Base-by-base conservation (phyloP, 2,888 invertebrate species). In the Microctonus hyperodae region DNA sequence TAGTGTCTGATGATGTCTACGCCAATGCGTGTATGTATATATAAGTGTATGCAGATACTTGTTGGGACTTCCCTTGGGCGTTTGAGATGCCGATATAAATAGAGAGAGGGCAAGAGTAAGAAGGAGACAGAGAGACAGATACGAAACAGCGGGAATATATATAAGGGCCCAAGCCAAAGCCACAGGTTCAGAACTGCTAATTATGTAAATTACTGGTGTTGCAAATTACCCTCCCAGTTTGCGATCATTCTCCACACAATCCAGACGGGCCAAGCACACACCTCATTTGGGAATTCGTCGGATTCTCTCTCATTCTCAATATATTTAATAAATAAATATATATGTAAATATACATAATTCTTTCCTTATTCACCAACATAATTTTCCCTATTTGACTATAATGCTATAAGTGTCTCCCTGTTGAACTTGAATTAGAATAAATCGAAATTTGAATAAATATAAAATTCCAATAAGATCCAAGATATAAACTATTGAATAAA, bases 151-250 rank as follows among this genome's bases (percentile, higher is more conserved):
- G 16, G 16, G 20, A 50, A 20, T 55, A 55, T 50, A 63, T 53
- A 58, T 23, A 64, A 69, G 68, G 67, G 64, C 59, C 57, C 57
- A 68, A 69, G 69, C 69, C 74, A 77, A 72, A 74, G 76, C 76
- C 78, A 75, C 77, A 75, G 78, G 82, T 79, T 67, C 79, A 79
- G 81, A 83, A 83, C 83, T 82, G 82, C 83, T 83, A 83, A 83
- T 83, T 83, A 83, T 83, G 83, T 82, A 83, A 83, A 83, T 83
- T 83, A 82, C 79, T 80, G 79, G 82, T 83, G 82, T 83, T 83
- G 83, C 83, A 84, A 83, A 84, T 84, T 84, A 84, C 83, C 83
- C 83, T 81, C 80, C 77, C 81, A 82, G 83, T 84, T 83, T 83
- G 83, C 79, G 78, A 81, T 81, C 82, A 83, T 82, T 84, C 83